Percentiles rank a stretch among this genome's conserved stretches.
These are phyloP conservation scores for Gorsachius magnificus DNA, from an alignment of 2,797 vertebrate species.

Conservation along the genomic window DNA sequence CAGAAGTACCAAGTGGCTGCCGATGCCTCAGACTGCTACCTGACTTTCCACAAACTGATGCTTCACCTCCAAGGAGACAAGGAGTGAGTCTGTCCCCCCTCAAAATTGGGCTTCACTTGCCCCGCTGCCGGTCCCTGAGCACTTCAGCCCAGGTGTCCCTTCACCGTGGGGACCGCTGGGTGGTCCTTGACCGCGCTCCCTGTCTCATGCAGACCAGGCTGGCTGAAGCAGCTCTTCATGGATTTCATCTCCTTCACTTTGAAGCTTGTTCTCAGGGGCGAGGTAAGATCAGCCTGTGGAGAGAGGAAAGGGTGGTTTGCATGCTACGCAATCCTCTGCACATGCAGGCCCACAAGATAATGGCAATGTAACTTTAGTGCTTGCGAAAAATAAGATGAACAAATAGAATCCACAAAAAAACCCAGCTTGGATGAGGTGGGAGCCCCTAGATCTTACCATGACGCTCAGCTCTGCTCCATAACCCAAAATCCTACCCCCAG, in stretches of 20 bases:
- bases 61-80: constrained; percentile 85
- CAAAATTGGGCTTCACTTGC: fast-evolving
- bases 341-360: fast-evolving
- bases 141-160: neutral
- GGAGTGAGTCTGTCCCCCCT: constrained; percentile 71
- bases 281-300: constrained; percentile 76
- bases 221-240: constrained; percentile 86
- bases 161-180: fast-evolving
- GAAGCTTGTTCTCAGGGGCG: constrained; percentile 84
- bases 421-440: neutral
- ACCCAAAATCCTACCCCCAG: neutral
- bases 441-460: neutral
- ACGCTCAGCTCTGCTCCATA: neutral
- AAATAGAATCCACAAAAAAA: neutral
- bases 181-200: neutral
- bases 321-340: neutral
- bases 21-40: constrained; percentile 81
- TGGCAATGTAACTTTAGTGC: neutral
- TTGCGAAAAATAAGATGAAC: neutral
- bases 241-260: constrained; percentile 89
- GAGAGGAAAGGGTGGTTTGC: neutral
- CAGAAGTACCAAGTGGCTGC: constrained; percentile 75
- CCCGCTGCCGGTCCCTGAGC: neutral
- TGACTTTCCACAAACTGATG: constrained; percentile 83
- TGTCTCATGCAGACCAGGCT: constrained; percentile 79